Percentiles rank a stretch among this genome's conserved stretches.
These are phyloP conservation scores for Thalassoma bifasciatum DNA, from an alignment of 2,113 vertebrate species.

Conservation along the genomic window DNA sequence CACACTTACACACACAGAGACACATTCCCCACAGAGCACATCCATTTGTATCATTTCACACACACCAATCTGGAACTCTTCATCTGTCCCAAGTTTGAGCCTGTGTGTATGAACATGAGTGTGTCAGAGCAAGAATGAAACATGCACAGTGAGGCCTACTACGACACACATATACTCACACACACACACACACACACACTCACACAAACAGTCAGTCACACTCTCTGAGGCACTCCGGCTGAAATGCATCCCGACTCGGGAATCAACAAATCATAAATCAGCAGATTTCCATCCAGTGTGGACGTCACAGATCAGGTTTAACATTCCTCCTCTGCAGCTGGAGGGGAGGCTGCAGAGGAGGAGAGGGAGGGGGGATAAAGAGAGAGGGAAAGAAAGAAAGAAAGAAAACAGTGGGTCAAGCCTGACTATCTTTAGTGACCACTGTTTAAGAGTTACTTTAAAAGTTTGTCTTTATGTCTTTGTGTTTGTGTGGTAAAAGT, in stretches of 20 bases:
- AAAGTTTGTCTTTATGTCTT: neutral
- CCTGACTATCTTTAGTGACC: too few relatives aligned
- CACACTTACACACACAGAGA: constrained; percentile 5
- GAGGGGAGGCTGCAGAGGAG: constrained; percentile 5
- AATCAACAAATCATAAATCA: constrained; percentile 84
- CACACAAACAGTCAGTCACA: constrained; percentile 13
- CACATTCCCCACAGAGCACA: neutral
- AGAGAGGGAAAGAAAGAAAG: neutral
- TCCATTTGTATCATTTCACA: constrained; percentile 59
- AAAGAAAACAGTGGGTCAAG: too few relatives aligned
- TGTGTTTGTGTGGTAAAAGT: neutral
- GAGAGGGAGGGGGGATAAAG: neutral
- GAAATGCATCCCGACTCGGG: constrained; percentile 70
- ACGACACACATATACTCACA: constrained; percentile 10
- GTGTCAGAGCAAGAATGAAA: constrained; percentile 26
- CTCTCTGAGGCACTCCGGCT: constrained; percentile 46
- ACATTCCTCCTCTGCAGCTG: constrained; percentile 73
- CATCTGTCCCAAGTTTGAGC: constrained; percentile 40
- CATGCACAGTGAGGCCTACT: constrained; percentile 42
- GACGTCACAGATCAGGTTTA: constrained; percentile 71
- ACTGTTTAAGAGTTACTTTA: too few relatives aligned
- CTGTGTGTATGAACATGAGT: constrained; percentile 11
- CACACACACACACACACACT: constrained; percentile 7
- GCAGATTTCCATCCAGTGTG: constrained; percentile 59
- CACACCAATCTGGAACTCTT: constrained; percentile 50